Conservation (phyloP, 2,888 invertebrate genomes). For the Cyclophora albipunctata region DNA sequence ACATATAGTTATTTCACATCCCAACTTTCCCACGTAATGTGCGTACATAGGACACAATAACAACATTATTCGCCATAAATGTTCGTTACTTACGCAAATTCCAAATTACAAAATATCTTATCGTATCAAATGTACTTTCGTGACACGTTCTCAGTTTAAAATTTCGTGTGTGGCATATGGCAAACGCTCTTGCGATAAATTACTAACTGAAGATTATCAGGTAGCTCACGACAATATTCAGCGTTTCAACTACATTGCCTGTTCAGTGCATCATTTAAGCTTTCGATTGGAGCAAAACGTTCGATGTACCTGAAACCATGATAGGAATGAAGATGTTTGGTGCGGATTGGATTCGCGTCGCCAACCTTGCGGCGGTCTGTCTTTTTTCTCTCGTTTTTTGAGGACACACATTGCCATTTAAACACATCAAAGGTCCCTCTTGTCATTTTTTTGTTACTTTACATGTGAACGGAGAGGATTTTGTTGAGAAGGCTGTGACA, state of each 20-base stretch:
- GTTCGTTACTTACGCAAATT: neutral
- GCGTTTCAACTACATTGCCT: conserved; percentile 11
- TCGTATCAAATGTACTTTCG: conserved; percentile 13
- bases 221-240: conserved; percentile 13
- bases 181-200: conserved; percentile 24
- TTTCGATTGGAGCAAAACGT: too few relatives aligned
- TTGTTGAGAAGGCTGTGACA: conserved; percentile 16
- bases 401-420: conserved; percentile 54
- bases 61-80: neutral
- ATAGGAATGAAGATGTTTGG: too few relatives aligned
- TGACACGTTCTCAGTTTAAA: conserved; percentile 24
- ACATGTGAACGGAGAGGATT: conserved; percentile 22
- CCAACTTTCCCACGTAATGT: neutral
- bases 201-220: conserved; percentile 6
- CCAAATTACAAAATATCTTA: conserved; percentile 3
- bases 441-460: conserved; percentile 39
- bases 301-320: too few relatives aligned
- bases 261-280: neutral
- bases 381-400: conserved; percentile 45
- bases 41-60: too few relatives aligned
- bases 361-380: conserved; percentile 39
- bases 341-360: conserved; percentile 24
- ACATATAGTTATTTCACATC: conserved; percentile 4
- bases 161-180: conserved; percentile 38
- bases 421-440: conserved; percentile 44